Evolutionary conservation across 2,113 vertebrate species (phyloP), one percentile per base, ranked within the genome.

Genomic region (Salvelinus fontinalis): DNA sequence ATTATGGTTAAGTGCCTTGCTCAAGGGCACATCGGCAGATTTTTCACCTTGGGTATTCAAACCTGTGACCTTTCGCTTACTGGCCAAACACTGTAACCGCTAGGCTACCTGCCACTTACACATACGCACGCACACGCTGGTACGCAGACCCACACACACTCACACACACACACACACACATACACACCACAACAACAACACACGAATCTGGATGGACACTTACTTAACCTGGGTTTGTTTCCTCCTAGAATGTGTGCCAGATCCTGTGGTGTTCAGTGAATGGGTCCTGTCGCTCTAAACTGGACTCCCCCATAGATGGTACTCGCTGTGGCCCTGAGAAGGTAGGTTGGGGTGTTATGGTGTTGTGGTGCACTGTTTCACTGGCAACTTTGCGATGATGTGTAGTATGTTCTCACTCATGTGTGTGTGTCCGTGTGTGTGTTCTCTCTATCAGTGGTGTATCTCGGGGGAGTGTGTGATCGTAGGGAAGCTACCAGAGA

Each of bases 211-310:
- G 67, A 75, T 12, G 13, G 3, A 26, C 11, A 18, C 18, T 57
- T 57, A 57, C 14, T 54, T 54, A 18, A 16, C 4, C 51, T 54
- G 39, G 12, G 13, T 81, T 31, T 57, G 6, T 67, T 27, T 75
- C 69, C 16, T 84, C 74, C 39, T 90, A 99, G 98, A 98, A 99
- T 4, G 86, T 99, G 78, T 99, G 98, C 88, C 97, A 99, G 89
- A 96, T 97, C 0, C 93, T 99, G 1, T 99, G 98, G 98, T 99
- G 98, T 79, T 97, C 95, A 0, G 95, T 98, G 68, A 97, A 96
- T 29, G 94, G 96, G 59, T 95, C 95, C 12, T 99, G 97, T 83
- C 96, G 97, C 76, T 99, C 98, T 65, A 99, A 99, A 87, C 91
- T 99, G 85, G 97, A 99, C 68, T 94, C 97, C 3, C 96, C 97